Percentiles rank a stretch among this genome's conserved stretches.
These are phyloP conservation scores for Cryptoprocta ferox DNA, from an alignment of 2,797 vertebrate species.

Conservation along the genomic window DNA sequence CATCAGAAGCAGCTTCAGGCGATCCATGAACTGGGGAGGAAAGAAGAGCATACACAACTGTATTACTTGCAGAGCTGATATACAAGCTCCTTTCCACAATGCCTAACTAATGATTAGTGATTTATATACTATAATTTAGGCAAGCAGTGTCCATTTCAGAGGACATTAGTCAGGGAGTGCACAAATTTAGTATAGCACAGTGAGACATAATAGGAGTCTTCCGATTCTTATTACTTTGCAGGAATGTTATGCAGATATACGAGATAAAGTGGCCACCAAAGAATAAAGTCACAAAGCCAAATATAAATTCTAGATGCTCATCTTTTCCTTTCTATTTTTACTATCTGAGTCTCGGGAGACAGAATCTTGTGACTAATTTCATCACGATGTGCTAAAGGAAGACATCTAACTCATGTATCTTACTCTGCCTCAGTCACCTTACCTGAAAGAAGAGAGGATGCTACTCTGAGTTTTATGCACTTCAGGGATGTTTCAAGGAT, in stretches of 20 bases:
- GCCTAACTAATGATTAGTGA: not conserved
- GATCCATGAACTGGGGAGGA: slow-evolving; percentile 95
- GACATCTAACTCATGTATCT: not conserved
- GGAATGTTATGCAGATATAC: not conserved
- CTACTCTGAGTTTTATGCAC: not conserved
- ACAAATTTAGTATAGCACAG: not conserved
- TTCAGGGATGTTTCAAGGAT: not conserved
- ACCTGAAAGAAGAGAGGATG: not conserved
- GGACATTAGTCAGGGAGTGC: not conserved
- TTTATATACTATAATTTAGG: not conserved
- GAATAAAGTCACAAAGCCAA: not conserved
- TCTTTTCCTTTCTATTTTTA: not conserved
- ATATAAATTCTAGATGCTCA: slow-evolving; percentile 2
- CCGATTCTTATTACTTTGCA: not conserved
- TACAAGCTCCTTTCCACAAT: not conserved
- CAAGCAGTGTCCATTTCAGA: not conserved
- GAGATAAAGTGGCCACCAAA: not conserved
- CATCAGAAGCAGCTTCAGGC: slow-evolving; percentile 97
- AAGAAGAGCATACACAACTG: not conserved
- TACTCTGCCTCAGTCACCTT: not conserved
- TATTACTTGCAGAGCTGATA: not conserved
- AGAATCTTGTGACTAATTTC: not conserved
- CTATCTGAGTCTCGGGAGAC: not conserved
- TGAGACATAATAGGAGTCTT: not conserved
- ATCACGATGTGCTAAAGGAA: not conserved